Conservation (phyloP, 2,797 vertebrate species). For the Manis javanica region DNA sequence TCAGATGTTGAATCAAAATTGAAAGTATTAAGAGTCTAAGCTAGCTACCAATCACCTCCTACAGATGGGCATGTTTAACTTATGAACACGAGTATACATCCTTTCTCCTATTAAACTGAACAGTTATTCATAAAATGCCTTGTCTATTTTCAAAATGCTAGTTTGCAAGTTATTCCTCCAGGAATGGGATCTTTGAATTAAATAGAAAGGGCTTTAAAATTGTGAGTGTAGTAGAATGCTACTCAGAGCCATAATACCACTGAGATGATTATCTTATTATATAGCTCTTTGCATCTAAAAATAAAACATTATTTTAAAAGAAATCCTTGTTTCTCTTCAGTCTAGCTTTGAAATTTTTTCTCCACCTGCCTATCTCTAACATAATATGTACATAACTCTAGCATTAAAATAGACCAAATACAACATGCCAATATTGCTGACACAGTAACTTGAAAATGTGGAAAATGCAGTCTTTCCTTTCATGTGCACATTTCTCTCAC, state of each 20-base stretch:
- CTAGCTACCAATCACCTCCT: background rate
- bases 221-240: background rate
- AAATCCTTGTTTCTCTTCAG: background rate
- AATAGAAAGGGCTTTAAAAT: conserved; percentile 28
- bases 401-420: background rate
- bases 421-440: background rate
- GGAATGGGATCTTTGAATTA: conserved; percentile 13
- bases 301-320: background rate
- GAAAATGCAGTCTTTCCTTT: background rate
- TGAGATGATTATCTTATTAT: background rate
- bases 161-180: background rate
- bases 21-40: background rate
- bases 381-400: background rate
- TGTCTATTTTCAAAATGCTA: conserved; percentile 38
- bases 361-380: background rate
- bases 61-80: background rate
- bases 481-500: background rate
- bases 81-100: background rate
- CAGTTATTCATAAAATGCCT: conserved; percentile 21
- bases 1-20: background rate
- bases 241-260: background rate
- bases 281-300: background rate
- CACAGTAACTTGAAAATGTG: background rate
- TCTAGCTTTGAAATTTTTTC: background rate
- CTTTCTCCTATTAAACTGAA: background rate